Percentiles rank a stretch among this genome's conserved stretches.
Evolutionary conservation across 2,113 vertebrate species (phyloP).

Genomic region (Leucosticte australis): DNA sequence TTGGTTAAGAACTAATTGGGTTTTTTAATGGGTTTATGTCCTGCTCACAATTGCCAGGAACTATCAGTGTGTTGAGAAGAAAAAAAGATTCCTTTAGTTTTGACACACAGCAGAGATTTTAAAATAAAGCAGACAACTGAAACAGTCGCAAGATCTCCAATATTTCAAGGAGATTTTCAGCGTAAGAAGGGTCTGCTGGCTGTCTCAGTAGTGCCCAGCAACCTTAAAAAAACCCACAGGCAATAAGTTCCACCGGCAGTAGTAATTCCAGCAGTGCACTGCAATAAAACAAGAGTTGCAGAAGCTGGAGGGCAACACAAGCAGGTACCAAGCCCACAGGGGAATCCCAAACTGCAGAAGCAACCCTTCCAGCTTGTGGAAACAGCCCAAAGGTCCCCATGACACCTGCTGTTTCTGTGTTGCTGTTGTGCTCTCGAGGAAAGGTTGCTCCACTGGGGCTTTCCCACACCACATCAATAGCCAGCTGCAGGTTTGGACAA

Average conservation of each 20-base stretch:
- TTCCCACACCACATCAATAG: background rate
- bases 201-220: slow-evolving; percentile 2
- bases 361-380: background rate
- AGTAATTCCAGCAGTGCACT: background rate
- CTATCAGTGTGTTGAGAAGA: background rate
- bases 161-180: slow-evolving; percentile 32
- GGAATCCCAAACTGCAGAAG: background rate
- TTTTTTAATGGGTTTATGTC: slow-evolving; percentile 10
- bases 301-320: background rate
- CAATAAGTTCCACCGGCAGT: background rate
- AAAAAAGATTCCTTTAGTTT: background rate
- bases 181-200: background rate
- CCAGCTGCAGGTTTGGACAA: background rate
- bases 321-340: background rate
- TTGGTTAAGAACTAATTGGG: background rate
- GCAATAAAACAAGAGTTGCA: background rate
- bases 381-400: background rate
- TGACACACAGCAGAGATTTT: background rate
- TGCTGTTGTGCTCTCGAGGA: background rate
- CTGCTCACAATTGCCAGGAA: background rate
- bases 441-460: background rate
- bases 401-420: background rate
- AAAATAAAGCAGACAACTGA: background rate
- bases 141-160: background rate
- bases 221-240: background rate